These are phyloP conservation scores for Orthosia cruda DNA, from an alignment of 2,888 invertebrate genomes.

Conservation along the genomic window DNA sequence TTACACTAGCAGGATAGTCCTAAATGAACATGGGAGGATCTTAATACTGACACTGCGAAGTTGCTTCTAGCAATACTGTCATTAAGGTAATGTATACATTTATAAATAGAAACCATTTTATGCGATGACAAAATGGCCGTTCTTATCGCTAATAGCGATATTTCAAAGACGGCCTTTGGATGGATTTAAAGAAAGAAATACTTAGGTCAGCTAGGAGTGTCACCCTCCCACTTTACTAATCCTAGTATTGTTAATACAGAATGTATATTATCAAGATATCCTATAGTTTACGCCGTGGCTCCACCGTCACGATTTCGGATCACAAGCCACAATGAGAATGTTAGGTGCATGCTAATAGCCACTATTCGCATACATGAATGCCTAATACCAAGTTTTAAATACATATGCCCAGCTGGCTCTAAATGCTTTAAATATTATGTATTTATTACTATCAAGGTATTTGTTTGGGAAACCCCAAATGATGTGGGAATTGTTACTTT, in stretches of 20 bases:
- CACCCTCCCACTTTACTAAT: not conserved
- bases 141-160: not conserved
- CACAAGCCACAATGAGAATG: constrained; percentile 86
- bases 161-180: too few species aligned
- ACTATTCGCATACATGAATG: constrained; percentile 86
- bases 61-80: not conserved
- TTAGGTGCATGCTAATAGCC: constrained; percentile 84
- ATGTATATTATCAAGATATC: constrained; percentile 36
- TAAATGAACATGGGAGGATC: too few species aligned
- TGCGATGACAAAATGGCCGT: too few species aligned
- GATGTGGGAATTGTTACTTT: constrained; percentile 60
- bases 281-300: constrained; percentile 69
- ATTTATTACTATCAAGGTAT: constrained; percentile 62
- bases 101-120: too few species aligned
- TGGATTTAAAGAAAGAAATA: not conserved
- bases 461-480: constrained; percentile 66
- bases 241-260: not conserved
- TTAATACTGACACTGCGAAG: not conserved
- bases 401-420: constrained; percentile 72
- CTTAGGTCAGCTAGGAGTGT: not conserved
- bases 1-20: too few species aligned
- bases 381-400: constrained; percentile 77
- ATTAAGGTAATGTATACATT: too few species aligned
- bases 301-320: constrained; percentile 86
- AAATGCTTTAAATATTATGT: constrained; percentile 67